Evolutionary conservation across 2,888 invertebrate genomes (phyloP), one percentile per base, ranked within the genome.

Genomic region (Ferrisia virgata): DNA sequence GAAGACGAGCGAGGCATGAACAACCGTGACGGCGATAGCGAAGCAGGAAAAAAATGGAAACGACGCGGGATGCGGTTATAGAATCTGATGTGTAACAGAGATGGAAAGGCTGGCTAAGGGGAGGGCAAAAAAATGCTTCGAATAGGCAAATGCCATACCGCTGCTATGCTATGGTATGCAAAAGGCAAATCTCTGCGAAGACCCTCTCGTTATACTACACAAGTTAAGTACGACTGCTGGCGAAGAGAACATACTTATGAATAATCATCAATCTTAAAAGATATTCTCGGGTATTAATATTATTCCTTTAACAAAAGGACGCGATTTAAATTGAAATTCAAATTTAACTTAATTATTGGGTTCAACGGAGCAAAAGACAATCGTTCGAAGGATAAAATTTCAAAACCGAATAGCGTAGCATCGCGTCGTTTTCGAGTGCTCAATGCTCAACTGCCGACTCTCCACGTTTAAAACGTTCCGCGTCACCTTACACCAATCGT

Each of bases 311-410:
- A 72, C 33, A 72, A 72, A 79, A 79, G 79, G 79, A 79, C 79
- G 39, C 79, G 79, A 79, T 79, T 79, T 43, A 43, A 79, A 79
- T 79, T 47, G 79, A 43, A 79, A 79, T 79, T 47, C 40, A 40
- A 79, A 79, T 79, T 79, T 43, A 79, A 79, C 79, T 79, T 79
- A 79, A 79, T 79, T 79, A 79, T 79, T 31, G 79, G 43, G 43
- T 79, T 47, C 79, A 47, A 47, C 79, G 79, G 39, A 43, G 79
- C 79, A 47, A 31, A 47, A 79, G 28, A 79, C 79, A 79, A 79
- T 79, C 43, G 79, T 47, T 40, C 28, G 43, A n/a, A n/a, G n/a
- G 47, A 47, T 28, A 31, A 79, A 79, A 47, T 43, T 79, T 28
- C 28, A 43, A 79, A 79, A 47, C 79, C 33, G n/a, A 72, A 33